phyloP scores from a whole-genome alignment of 2,113 vertebrate species.

The Procavia capensis region DNA sequence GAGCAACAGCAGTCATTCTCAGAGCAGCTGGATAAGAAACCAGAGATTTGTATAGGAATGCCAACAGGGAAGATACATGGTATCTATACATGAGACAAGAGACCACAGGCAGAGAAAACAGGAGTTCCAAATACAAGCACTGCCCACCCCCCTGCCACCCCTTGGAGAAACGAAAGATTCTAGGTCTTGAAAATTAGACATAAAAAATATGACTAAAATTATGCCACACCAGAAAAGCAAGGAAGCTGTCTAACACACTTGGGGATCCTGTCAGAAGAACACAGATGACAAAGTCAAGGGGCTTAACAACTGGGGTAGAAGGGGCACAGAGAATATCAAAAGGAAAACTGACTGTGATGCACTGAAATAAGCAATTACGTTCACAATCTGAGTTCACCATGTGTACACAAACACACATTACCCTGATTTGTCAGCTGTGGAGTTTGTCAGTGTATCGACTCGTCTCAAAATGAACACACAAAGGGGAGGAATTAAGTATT shows the following conservation, averaged over 20 bases:
- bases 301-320: neutral
- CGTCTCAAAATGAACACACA: neutral
- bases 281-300: neutral
- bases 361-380: neutral
- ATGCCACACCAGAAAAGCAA: neutral
- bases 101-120: neutral
- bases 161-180: conserved; percentile 22
- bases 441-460: neutral
- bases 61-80: neutral
- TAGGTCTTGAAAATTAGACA: neutral
- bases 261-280: neutral
- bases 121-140: conserved; percentile 8
- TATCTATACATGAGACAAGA: neutral
- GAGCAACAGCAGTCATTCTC: neutral
- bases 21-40: neutral
- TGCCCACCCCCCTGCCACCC: no score
- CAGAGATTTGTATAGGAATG: neutral
- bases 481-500: conserved; percentile 33
- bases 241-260: neutral
- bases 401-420: neutral
- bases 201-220: neutral
- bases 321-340: neutral
- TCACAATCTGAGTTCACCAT: neutral
- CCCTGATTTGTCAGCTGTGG: neutral
- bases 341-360: neutral